Base-by-base conservation (phyloP, 2,113 vertebrate species). In the Vombatus ursinus region DNA sequence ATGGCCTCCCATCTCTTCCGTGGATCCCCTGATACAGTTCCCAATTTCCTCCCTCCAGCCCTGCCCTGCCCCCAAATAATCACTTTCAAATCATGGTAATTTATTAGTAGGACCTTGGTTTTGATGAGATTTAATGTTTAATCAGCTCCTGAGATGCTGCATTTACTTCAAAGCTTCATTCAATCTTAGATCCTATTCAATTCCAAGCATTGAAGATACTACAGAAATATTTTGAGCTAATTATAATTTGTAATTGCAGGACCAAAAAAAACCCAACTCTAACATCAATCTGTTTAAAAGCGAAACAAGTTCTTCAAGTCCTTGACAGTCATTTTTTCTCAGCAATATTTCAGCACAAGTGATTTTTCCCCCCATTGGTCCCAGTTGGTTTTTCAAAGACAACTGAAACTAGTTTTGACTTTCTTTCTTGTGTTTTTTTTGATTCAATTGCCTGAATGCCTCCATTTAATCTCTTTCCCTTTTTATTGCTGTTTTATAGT, bases 201-300 rank as follows among this genome's bases (percentile, higher is more conserved):
- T 95, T 96, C 23, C 94, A 91, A 52, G 95, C 26, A 95, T 23
- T 90, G 48, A 11, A 95, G 96, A 19, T 47, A 93, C 1, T 61
- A 12, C 50, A 92, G 37, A 97, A 96, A 96, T 94, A 96, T 92
- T 96, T 96, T 95, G 94, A 93, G 19, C 47, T 94, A 90, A 93
- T 96, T 96, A 49, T 90, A 96, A 95, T 47, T 92, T 97, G 93
- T 93, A 97, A 96, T 92, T 97, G 12, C 44, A 94, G 37, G 95
- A 89, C 54, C 92, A 68, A 31, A 90, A 22, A 57, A 61, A 12
- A 6, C 52, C 22, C 12, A 93, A 93, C 90, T 96, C 44, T 94
- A 96, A 50, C 50, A 92, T 93, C 68, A 96, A 50, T 96, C 57
- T 96, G 24, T 93, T 96, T 94, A 89, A 96, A 96, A 97, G n/a